Evolutionary conservation across 2,797 vertebrate species (phyloP), one percentile per base, ranked within the genome.

Genomic region (Poecilia picta): DNA sequence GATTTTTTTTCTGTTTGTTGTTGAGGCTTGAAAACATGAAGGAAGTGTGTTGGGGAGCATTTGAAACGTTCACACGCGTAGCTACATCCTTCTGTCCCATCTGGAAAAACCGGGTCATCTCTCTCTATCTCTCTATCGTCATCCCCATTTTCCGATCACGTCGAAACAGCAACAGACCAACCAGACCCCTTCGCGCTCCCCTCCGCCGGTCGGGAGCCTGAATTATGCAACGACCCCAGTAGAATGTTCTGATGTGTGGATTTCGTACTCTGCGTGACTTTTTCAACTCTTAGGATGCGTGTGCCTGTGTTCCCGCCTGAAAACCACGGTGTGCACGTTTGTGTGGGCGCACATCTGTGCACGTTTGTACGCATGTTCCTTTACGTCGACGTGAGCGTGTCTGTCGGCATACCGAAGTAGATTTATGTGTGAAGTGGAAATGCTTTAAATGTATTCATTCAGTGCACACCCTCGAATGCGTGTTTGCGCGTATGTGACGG

Each of bases 181-280:
- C 92, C 93, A 95, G 94, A 94, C 93, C 95, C 95, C 92, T 92
- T 94, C 95, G 95, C 85, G 92, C 94, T 94, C 92, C 94, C 92
- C 76, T 76, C 92, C 80, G 85, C 91, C 81, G 25, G 25, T 89
- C 80, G 91, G 95, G 95, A 94, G 94, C 94, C 94, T 93, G 93
- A 95, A 93, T 95, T 96, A 96, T 96, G 95, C 95, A 96, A 96
- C 93, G 95, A 96, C 95, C 95, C 95, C 94, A 93, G 93, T 95
- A 96, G 95, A 96, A 96, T 95, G 95, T 96, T 95, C 93, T 94
- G 92, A 95, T 88, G 93, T 95, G 93, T 92, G 93, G 93, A 94
- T 96, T 94, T 95, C 94, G 93, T 95, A 91, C 93, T 92, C 94
- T 92, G 93, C 94, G 89, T 92, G 93, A 95, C 93, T 93, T 95